These are phyloP conservation scores for Clarias laeviceps DNA, from an alignment of 2,797 vertebrate genomes.

Conservation along the genomic window DNA sequence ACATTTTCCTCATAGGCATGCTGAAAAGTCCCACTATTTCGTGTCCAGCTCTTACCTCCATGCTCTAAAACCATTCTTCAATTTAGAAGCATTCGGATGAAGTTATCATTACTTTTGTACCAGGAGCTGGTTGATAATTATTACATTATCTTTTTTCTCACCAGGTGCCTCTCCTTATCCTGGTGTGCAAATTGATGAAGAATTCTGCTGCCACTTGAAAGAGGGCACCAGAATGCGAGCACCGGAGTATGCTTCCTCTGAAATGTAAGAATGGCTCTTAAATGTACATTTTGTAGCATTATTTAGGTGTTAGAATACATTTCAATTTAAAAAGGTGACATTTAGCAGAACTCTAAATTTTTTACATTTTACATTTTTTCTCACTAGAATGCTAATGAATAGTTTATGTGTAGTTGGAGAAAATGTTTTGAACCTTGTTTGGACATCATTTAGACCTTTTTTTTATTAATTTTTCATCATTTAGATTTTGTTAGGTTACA, in stretches of 20 bases:
- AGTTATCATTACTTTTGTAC: constrained; percentile 44
- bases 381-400: constrained; percentile 7
- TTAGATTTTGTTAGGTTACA: constrained; percentile 62
- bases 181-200: constrained; percentile 91
- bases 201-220: constrained; percentile 90
- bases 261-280: constrained; percentile 81
- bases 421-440: constrained; percentile 8
- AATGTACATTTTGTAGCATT: not conserved
- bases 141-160: constrained; percentile 44
- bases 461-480: no score
- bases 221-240: constrained; percentile 93
- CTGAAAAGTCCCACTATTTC: constrained; percentile 25
- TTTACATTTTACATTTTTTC: not conserved
- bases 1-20: not conserved
- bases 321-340: not conserved
- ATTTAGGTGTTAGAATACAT: not conserved
- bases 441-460: constrained; percentile 35
- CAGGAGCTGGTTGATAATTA: constrained; percentile 52
- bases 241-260: constrained; percentile 88
- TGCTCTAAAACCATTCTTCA: not conserved
- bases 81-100: constrained; percentile 16
- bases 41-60: constrained; percentile 31
- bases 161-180: constrained; percentile 93
- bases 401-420: constrained; percentile 23
- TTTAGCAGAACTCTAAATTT: not conserved